A percentile compares a stretch with the other conserved stretches of the same genome.
Evolutionary conservation across 2,888 invertebrate genomes (phyloP).

Genomic region (Leucoma salicis): DNA sequence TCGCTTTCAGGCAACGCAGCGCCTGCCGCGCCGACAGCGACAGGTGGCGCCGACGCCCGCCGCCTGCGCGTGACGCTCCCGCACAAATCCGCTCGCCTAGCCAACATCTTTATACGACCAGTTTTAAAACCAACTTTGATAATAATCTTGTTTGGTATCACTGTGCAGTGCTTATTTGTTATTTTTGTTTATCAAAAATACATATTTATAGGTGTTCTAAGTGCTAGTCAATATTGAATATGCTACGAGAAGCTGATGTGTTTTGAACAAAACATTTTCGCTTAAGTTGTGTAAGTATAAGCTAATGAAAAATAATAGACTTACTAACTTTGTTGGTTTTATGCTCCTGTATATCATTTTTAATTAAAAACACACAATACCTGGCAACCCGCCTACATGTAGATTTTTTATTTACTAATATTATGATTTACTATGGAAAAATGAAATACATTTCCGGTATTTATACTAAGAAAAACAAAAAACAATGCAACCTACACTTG

Average conservation of each 20-base stretch:
- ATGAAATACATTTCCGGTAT: too few species aligned
- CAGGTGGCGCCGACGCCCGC: slow-evolving; percentile 69
- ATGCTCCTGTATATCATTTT: too few species aligned
- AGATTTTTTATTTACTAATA: too few species aligned
- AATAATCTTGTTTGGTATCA: slow-evolving; percentile 49
- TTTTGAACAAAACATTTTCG: slow-evolving; percentile 40
- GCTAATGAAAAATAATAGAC: slow-evolving; percentile 15
- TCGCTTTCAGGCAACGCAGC: slow-evolving; percentile 29
- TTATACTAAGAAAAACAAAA: too few species aligned
- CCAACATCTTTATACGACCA: slow-evolving; percentile 46
- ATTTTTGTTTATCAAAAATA: slow-evolving; percentile 37
- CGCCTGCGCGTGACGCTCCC: slow-evolving; percentile 60
- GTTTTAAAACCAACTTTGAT: slow-evolving; percentile 62
- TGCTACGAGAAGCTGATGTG: slow-evolving; percentile 31
- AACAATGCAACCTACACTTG: too few species aligned
- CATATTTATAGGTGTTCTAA: slow-evolving; percentile 40
- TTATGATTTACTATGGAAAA: too few species aligned
- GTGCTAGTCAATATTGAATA: slow-evolving; percentile 35
- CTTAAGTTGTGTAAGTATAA: slow-evolving; percentile 43
- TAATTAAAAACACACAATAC: too few species aligned
- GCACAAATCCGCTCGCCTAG: slow-evolving; percentile 32
- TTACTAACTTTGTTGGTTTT: too few species aligned
- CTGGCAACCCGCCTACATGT: too few species aligned
- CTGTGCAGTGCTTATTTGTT: slow-evolving; percentile 58
- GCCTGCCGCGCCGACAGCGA: slow-evolving; percentile 49